Base-by-base conservation (phyloP, 1,140 invertebrate genomes). In the Drosophila arizonae region DNA sequence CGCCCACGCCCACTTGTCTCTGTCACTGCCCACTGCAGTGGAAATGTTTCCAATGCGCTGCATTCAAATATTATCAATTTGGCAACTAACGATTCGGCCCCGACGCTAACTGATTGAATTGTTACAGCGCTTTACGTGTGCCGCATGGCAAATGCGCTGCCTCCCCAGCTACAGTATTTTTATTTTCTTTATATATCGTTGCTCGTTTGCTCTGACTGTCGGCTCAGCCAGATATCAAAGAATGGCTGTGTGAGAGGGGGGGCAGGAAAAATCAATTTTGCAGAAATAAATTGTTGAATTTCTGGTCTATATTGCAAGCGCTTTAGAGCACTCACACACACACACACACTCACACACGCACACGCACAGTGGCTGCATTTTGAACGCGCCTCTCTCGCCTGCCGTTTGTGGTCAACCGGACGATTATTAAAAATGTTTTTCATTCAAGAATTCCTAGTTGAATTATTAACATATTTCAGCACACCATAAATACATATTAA, bases 31-130 rank as follows among this genome's bases (percentile, higher is more conserved):
- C 63, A 79, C 56, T 79, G 69, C 78, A 76, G 68, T 66, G 75
- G 69, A 76, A 76, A 69, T 69, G 79, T 73, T 81, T 71, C 72
- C 79, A 81, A 78, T 81, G 75, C 46, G 72, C 76, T 86, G 79
- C 84, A 87, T 88, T 87, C 84, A 88, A 87, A 87, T 87, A 84
- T 87, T 88, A 88, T 87, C 84, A 84, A 88, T 76, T 76, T 72
- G 50, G 55, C 56, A 62, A 68, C 69, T 76, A 76, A 76, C 73
- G 73, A 72, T 66, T 72, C 60, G 33, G 46, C n/a, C 33, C 54
- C 76, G 68, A 61, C 64, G 73, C 79, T 84, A 88, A 87, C 84
- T 87, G 84, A 87, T 87, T 87, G 84, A 87, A 87, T 87, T 87
- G 84, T 88, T 88, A 88, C 76, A 87, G 74, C 76, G 77, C 30